Base-by-base conservation (phyloP, 2,113 vertebrate species). In the Carollia perspicillata region DNA sequence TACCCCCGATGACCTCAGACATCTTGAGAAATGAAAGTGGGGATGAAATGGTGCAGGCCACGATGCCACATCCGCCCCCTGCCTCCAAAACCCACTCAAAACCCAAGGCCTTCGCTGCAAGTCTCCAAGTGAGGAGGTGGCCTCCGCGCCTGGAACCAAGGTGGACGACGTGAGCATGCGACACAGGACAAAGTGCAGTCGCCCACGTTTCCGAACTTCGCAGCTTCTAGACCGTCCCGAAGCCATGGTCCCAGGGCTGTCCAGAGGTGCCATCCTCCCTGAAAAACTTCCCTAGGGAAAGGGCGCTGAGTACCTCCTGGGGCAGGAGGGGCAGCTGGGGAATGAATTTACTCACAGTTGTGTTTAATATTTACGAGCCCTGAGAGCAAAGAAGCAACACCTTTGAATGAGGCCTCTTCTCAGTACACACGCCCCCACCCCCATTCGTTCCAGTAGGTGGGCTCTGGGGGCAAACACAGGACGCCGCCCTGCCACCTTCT, bases 31-130 rank as follows among this genome's bases (percentile, higher is more conserved):
- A 49, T 14, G 26, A 9, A 35, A 7, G 49, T 14, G 13, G 17
- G 16, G 12, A 40, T 11, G 17, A 17, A 20, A 2, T 1, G 14
- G 40, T 1, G 5, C 33, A 7, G 47, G 33, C 33, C 5, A 0
- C 10, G 13, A 26, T 13, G 9, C n/a, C 18, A 2, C 1, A n/a
- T n/a, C 23, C 0, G 2, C 0, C 8, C 6, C 35, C 44, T 11
- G 0, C n/a, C 26, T 30, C 33, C 20, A 14, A 92, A 51, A 20
- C n/a, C 33, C 17, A 20, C 16, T 65, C 37, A 18, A 68, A 35
- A 37, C 16, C 23, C 30, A 23, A 55, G 42, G 37, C 3, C n/a
- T 35, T 8, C 3, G 42, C n/a, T 4, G 35, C 13, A 49, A 60
- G 40, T 16, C 33, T 49, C 55, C 30, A 17, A 33, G n/a, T 69